These are phyloP conservation scores for Herminia tarsipennalis DNA, from an alignment of 2,888 invertebrate genomes.

Conservation along the genomic window DNA sequence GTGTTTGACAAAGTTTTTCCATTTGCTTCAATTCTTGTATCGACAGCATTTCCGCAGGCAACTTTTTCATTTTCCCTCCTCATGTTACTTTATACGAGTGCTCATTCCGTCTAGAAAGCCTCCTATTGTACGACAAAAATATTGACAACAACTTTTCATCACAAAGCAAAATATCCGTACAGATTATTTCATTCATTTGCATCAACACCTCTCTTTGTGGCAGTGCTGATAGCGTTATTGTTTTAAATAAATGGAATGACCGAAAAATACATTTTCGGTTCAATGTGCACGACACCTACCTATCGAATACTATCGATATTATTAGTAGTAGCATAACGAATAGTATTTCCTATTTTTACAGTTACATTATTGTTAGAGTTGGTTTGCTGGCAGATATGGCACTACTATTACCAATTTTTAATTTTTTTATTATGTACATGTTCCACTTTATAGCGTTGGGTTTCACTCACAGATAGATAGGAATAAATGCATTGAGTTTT, in stretches of 20 bases:
- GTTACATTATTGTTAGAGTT: no score
- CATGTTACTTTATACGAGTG: slow-evolving; percentile 52
- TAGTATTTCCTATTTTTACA: no score
- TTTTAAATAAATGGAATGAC: slow-evolving; percentile 37
- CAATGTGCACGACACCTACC: slow-evolving; percentile 1
- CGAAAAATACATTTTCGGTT: slow-evolving; percentile 29
- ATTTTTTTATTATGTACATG: no score
- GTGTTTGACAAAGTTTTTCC: slow-evolving; percentile 67
- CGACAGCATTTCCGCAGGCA: slow-evolving; percentile 59
- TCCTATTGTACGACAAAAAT: slow-evolving; percentile 59
- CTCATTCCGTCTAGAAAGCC: slow-evolving; percentile 49
- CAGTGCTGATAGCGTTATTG: slow-evolving; percentile 32
- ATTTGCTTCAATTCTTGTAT: slow-evolving; percentile 68
- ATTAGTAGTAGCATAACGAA: no score
- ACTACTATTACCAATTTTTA: no score
- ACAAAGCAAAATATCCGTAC: slow-evolving; percentile 43
- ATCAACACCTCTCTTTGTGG: slow-evolving; percentile 46
- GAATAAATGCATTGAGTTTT: no score
- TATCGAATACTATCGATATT: no score
- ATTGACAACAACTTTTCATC: slow-evolving; percentile 57
- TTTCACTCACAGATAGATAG: no score
- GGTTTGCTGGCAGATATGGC: no score
- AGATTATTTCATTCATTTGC: slow-evolving; percentile 54
- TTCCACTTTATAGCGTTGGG: no score
- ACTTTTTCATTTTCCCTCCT: slow-evolving; percentile 68